These are phyloP conservation scores for Arge pagana DNA, from an alignment of 2,888 invertebrate genomes.

Conservation along the genomic window DNA sequence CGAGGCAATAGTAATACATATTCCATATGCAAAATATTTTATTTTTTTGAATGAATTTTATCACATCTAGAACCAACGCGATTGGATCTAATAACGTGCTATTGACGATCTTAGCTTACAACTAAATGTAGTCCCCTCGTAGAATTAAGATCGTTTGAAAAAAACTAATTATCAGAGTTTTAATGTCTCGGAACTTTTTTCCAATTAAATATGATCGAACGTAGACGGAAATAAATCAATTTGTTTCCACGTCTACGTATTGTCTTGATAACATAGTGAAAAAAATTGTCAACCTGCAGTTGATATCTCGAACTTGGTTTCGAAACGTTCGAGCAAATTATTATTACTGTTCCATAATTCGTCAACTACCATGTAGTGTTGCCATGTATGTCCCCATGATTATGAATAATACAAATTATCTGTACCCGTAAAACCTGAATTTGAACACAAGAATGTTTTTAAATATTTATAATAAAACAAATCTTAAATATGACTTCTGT, in stretches of 20 bases:
- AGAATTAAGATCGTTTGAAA: slow-evolving; percentile 1
- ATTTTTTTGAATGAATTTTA: slow-evolving; percentile 33
- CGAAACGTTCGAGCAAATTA: no score
- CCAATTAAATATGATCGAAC: no score
- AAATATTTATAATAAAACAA: slow-evolving; percentile 54
- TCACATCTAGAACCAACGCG: background rate
- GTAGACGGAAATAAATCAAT: no score
- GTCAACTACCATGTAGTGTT: slow-evolving; percentile 37
- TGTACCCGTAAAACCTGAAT: slow-evolving; percentile 37
- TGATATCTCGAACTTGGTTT: no score
- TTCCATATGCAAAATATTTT: slow-evolving; percentile 42
- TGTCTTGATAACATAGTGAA: no score
- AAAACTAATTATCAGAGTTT: no score
- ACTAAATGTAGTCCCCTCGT: background rate
- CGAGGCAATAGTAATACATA: slow-evolving; percentile 34
- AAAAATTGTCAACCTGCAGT: no score
- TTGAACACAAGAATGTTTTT: slow-evolving; percentile 47
- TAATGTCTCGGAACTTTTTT: no score
- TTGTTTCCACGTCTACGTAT: no score
- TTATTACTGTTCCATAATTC: slow-evolving; percentile 32
- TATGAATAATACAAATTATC: slow-evolving; percentile 32
- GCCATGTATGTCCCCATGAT: slow-evolving; percentile 35
- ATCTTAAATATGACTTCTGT: slow-evolving; percentile 36
- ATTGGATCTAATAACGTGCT: background rate
- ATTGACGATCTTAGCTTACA: slow-evolving; percentile 3